Evolutionary conservation across 2,888 invertebrate species (phyloP).

Genomic region (Caenorhabditis sulstoni): DNA sequence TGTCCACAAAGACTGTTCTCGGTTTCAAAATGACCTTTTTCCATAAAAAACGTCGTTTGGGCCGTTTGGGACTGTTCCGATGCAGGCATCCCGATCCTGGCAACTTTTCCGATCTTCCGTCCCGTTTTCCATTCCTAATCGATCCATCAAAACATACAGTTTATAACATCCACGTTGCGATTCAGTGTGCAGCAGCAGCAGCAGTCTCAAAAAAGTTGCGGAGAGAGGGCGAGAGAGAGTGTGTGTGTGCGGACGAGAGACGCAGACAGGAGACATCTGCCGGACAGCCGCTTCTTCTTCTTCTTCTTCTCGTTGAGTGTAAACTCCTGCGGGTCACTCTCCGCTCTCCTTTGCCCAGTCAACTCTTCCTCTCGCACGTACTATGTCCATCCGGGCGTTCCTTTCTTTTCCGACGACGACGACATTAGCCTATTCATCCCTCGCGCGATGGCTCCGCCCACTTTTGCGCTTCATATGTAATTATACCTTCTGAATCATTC

Average conservation of each 20-base stretch:
- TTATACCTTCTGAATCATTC: slow-evolving; percentile 7
- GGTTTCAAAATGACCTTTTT: too few relatives aligned
- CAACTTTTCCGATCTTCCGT: too few relatives aligned
- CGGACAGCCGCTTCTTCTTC: slow-evolving; percentile 31
- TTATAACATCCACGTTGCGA: too few relatives aligned
- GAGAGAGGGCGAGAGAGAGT: slow-evolving; percentile 8
- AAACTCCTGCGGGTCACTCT: slow-evolving; percentile 14
- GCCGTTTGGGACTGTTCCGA: too few relatives aligned
- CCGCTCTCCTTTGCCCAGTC: not conserved
- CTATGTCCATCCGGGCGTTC: not conserved
- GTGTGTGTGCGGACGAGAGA: slow-evolving; percentile 18
- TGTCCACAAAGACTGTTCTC: too few relatives aligned
- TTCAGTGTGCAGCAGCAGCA: not conserved
- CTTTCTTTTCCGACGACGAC: not conserved
- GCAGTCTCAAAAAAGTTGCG: slow-evolving; percentile 16
- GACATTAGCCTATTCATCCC: slow-evolving; percentile 7
- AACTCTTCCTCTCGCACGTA: slow-evolving; percentile 11
- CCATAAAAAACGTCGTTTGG: too few relatives aligned
- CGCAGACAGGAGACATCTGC: slow-evolving; percentile 35
- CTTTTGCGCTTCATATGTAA: slow-evolving; percentile 14
- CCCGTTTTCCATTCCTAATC: too few relatives aligned
- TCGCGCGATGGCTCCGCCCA: not conserved
- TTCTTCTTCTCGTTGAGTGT: slow-evolving; percentile 26
- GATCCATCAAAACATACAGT: too few relatives aligned
- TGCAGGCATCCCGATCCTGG: too few relatives aligned